Conservation (phyloP, 2,888 invertebrate genomes). For the Nomada ruficornis region DNA sequence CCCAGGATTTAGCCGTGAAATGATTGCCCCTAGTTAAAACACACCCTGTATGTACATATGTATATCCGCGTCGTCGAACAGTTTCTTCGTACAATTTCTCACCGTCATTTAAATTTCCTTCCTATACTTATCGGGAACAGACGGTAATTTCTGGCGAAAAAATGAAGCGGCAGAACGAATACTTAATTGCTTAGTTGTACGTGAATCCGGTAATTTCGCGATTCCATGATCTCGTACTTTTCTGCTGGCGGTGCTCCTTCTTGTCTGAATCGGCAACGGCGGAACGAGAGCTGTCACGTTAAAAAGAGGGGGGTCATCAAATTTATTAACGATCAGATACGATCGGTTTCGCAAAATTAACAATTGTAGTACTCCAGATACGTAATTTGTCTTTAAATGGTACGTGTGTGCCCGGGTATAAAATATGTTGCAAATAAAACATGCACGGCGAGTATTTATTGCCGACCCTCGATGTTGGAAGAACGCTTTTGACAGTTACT, state of each 20-base stretch:
- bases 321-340: conserved; percentile 1
- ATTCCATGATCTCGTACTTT: neutral
- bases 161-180: conserved; percentile 13
- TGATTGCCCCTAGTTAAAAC: neutral
- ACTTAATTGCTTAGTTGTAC: conserved; percentile 24
- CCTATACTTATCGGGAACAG: neutral
- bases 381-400: neutral
- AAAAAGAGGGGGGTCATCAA: neutral
- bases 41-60: neutral
- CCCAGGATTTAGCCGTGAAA: no score
- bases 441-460: neutral
- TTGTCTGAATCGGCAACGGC: neutral
- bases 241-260: neutral
- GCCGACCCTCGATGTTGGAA: neutral
- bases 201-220: conserved; percentile 17
- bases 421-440: neutral
- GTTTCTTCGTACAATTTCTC: conserved; percentile 13
- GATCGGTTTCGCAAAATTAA: neutral
- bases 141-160: neutral
- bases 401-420: neutral
- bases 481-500: neutral
- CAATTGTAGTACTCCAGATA: neutral
- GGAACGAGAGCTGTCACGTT: neutral
- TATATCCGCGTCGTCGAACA: neutral
- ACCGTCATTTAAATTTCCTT: conserved; percentile 10